Percentiles rank a stretch among this genome's conserved stretches.
These are phyloP conservation scores for Catamblyrhynchus diadema DNA, from an alignment of 2,797 vertebrate species.

Conservation along the genomic window DNA sequence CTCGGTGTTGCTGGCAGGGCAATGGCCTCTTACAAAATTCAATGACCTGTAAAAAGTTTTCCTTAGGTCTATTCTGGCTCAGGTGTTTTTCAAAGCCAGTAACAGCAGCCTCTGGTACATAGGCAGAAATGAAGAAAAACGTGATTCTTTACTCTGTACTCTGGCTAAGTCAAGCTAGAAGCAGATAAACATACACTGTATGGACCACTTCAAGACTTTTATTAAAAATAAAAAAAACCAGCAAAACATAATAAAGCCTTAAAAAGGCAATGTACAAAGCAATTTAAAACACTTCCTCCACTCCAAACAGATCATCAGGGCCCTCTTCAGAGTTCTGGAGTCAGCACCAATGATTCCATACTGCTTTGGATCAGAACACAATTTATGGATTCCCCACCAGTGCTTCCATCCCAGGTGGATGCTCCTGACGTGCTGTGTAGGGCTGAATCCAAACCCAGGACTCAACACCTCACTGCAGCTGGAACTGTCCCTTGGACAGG, in stretches of 20 bases:
- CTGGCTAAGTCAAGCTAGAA: background rate
- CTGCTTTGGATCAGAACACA: background rate
- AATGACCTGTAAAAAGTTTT: background rate
- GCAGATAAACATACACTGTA: rapidly evolving
- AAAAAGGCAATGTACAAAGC: background rate
- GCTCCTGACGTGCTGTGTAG: rapidly evolving
- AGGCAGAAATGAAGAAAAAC: background rate
- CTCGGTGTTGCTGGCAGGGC: rapidly evolving
- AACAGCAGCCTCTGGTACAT: background rate
- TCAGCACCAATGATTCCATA: background rate
- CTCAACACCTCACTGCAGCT: background rate
- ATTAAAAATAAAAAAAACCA: background rate
- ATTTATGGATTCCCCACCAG: background rate
- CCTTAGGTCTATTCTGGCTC: background rate
- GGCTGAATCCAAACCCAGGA: background rate
- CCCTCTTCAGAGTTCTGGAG: background rate
- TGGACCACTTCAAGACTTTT: background rate
- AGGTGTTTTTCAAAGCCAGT: background rate
- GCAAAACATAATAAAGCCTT: background rate
- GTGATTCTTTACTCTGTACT: background rate
- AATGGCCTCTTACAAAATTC: background rate
- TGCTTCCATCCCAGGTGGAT: background rate
- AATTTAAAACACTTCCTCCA: background rate
- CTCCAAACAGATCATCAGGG: background rate
- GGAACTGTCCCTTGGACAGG: background rate